phyloP scores from a whole-genome alignment of 2,113 vertebrate species.

The Microtus montanus region DNA sequence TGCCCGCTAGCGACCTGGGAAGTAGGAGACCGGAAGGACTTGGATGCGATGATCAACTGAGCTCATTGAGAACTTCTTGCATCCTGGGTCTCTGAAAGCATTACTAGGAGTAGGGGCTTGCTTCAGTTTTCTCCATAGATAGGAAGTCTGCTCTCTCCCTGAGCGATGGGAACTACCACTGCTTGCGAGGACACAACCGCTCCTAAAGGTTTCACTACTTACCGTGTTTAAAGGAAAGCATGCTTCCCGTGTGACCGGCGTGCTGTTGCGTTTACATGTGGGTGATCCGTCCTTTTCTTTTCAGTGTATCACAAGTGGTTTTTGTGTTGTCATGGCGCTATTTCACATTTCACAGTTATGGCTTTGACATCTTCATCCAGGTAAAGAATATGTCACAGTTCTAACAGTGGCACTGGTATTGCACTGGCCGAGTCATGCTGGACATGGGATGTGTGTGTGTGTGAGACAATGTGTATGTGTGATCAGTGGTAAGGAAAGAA shows the following conservation, averaged over 20 bases:
- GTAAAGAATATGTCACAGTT: background rate
- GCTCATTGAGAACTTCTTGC: background rate
- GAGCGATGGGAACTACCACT: background rate
- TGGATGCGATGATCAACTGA: background rate
- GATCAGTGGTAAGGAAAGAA: background rate
- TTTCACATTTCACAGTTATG: background rate
- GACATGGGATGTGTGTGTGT: background rate
- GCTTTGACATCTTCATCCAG: background rate
- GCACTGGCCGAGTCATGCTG: too few relatives aligned
- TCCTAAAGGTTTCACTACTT: background rate
- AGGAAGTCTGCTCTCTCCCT: background rate
- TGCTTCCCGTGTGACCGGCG: background rate
- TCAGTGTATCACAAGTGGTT: background rate
- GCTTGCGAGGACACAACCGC: background rate
- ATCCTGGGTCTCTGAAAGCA: background rate
- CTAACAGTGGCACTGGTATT: background rate
- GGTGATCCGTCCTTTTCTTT: background rate
- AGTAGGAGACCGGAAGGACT: background rate
- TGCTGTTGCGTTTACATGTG: background rate
- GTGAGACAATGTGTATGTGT: background rate
- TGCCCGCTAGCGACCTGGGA: background rate
- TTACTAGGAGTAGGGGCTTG: background rate
- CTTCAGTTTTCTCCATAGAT: background rate
- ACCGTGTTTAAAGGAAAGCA: background rate
- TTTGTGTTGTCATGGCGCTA: background rate